Percentiles rank a stretch among this genome's conserved stretches.
Conservation (phyloP, 1,140 invertebrate species). For the Calephelis virginiensis region DNA sequence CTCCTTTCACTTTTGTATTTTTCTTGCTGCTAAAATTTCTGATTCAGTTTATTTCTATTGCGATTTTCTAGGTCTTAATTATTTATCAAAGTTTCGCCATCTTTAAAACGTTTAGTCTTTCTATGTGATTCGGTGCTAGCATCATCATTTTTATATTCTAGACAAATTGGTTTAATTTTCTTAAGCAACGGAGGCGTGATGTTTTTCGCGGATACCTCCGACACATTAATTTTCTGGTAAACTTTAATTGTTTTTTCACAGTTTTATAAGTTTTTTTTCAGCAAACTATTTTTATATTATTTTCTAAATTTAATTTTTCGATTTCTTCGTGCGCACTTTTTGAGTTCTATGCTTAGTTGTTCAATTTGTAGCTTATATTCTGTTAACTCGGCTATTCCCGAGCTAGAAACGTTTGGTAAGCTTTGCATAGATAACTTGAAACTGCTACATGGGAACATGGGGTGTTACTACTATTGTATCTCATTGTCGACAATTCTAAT, state of each 20-base stretch:
- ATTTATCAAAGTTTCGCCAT: no score
- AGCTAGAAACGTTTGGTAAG: not conserved
- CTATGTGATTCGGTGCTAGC: no score
- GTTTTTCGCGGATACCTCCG: no score
- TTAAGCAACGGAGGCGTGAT: no score
- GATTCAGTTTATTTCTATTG: not conserved
- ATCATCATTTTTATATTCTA: no score
- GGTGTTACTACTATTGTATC: not conserved
- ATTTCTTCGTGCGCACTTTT: not conserved
- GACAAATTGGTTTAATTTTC: no score
- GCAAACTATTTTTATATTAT: no score
- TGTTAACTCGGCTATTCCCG: not conserved
- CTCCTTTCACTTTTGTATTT: not conserved
- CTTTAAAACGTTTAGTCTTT: no score
- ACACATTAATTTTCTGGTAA: not conserved
- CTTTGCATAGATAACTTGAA: constrained; percentile 2
- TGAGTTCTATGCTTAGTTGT: not conserved
- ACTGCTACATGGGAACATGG: not conserved
- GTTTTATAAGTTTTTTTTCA: not conserved
- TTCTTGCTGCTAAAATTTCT: not conserved
- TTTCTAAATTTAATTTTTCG: constrained; percentile 3
- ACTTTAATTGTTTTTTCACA: constrained; percentile 1
- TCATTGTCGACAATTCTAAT: not conserved
- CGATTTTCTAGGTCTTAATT: not conserved
- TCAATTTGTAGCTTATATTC: not conserved